Evolutionary conservation across 2,113 vertebrate species (phyloP).

Genomic region (Tympanuchus pallidicinctus): DNA sequence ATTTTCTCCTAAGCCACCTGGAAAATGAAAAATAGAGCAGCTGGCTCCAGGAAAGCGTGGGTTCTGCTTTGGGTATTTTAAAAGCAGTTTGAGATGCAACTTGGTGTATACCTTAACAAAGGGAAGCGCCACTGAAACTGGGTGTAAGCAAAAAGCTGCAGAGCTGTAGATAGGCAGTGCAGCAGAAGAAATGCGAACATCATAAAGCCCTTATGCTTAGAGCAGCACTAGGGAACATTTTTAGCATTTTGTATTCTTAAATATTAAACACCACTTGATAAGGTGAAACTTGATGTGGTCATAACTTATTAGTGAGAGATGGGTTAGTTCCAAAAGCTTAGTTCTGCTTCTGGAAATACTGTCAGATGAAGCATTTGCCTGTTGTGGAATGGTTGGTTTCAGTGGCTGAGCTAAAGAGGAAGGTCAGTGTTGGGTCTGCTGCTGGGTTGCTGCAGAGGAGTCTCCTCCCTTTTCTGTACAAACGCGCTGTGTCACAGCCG

Average conservation of each 20-base stretch:
- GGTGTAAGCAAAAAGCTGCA: not conserved
- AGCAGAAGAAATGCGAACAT: not conserved
- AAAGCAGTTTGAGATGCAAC: not conserved
- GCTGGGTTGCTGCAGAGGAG: not conserved
- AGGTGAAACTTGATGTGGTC: not conserved
- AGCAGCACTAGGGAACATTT: not conserved
- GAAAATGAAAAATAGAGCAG: not conserved
- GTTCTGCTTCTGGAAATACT: not conserved
- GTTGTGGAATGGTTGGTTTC: not conserved
- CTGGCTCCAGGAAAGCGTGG: not conserved
- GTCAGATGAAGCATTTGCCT: not conserved
- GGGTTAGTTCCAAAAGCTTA: not conserved
- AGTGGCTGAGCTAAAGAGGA: not conserved
- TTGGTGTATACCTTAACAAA: not conserved
- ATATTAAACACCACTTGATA: not conserved
- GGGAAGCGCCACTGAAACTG: not conserved
- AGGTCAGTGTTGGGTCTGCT: not conserved
- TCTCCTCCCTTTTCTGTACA: not conserved
- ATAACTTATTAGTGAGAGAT: not conserved
- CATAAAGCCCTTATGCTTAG: not conserved
- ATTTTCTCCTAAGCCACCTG: not conserved
- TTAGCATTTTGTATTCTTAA: not conserved
- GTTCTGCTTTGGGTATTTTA: not conserved
- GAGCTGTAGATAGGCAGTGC: not conserved
- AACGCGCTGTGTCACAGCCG: not conserved